phyloP scores from a whole-genome alignment of 2,113 vertebrate species.

The Callocephalon fimbriatum region DNA sequence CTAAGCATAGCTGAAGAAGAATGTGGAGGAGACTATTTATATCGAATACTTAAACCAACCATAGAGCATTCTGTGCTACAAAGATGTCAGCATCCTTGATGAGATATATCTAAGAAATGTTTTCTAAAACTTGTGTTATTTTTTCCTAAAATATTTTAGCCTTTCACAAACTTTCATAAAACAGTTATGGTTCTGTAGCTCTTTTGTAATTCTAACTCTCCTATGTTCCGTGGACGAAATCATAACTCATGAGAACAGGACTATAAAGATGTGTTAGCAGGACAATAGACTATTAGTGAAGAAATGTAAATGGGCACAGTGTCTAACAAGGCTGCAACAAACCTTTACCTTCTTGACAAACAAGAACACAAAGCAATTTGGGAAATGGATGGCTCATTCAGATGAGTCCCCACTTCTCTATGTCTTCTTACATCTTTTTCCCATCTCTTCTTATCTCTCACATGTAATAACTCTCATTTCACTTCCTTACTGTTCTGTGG shows the following conservation, averaged over 20 bases:
- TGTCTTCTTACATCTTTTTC: not conserved
- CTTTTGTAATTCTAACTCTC: not conserved
- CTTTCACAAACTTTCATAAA: not conserved
- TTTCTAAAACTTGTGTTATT: not conserved
- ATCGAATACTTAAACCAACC: not conserved
- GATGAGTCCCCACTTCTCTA: not conserved
- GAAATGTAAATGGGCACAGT: not conserved
- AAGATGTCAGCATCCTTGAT: not conserved
- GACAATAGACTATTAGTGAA: not conserved
- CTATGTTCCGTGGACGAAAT: not conserved
- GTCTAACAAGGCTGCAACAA: not conserved
- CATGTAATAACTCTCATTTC: not conserved
- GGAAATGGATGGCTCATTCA: not conserved
- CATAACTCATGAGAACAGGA: not conserved
- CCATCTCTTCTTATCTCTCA: not conserved
- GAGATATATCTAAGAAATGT: not conserved
- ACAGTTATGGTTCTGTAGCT: not conserved
- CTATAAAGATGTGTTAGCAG: not conserved
- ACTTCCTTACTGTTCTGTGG: not conserved
- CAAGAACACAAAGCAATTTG: not conserved
- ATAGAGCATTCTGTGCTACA: not conserved
- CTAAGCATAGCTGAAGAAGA: not conserved
- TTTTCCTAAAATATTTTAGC: not conserved
- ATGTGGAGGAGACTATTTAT: not conserved
- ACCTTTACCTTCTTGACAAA: not conserved